Conservation (phyloP, 2,113 vertebrate species). For the Sciurus niger region DNA sequence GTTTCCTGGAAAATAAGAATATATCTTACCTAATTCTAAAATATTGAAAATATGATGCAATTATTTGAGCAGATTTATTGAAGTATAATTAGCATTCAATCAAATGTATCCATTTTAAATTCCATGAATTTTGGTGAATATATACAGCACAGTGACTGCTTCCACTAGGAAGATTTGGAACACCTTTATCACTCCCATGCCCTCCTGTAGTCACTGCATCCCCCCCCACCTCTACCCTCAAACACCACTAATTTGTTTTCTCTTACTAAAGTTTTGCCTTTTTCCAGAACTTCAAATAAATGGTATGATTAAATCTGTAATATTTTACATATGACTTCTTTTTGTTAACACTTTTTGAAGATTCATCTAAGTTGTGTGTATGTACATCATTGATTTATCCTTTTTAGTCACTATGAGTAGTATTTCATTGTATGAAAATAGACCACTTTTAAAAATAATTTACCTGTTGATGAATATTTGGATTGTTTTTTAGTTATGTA, state of each 20-base stretch:
- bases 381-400: not conserved
- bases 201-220: not conserved
- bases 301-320: not conserved
- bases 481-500: not conserved
- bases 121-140: not conserved
- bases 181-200: not conserved
- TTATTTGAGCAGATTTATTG: not conserved
- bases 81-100: not conserved
- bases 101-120: not conserved
- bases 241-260: not conserved
- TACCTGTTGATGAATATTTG: not conserved
- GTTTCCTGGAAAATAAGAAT: conserved; percentile 12
- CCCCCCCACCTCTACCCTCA: not conserved
- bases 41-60: not conserved
- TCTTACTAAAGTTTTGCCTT: conserved; percentile 1
- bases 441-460: not conserved
- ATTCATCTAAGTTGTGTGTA: not conserved
- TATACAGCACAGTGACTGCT: not conserved
- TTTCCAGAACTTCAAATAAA: not conserved
- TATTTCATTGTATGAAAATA: not conserved
- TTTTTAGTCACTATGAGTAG: not conserved
- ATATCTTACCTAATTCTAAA: conserved; percentile 26
- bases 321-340: not conserved
- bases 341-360: not conserved
- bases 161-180: not conserved